These are phyloP conservation scores for Cosmia trapezina DNA, from an alignment of 2,888 invertebrate genomes.

Conservation along the genomic window DNA sequence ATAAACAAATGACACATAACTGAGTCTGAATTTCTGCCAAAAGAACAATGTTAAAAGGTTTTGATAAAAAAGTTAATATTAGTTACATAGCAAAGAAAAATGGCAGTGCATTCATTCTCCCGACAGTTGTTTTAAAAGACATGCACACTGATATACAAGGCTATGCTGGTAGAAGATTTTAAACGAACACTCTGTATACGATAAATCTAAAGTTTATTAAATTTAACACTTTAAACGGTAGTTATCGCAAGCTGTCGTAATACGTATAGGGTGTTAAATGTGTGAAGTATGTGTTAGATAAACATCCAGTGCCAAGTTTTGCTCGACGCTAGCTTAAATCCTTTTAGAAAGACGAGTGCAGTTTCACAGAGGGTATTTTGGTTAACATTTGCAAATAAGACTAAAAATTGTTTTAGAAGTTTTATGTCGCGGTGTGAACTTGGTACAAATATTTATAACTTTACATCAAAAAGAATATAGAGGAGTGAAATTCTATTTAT, in stretches of 20 bases:
- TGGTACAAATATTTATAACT: neutral
- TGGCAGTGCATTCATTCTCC: neutral
- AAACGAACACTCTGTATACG: neutral
- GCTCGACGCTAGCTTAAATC: constrained; percentile 7
- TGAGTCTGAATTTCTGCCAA: neutral
- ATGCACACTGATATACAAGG: neutral
- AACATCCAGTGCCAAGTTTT: constrained; percentile 20
- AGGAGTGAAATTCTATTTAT: neutral
- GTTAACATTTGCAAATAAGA: constrained; percentile 14
- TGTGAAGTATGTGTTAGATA: constrained; percentile 28
- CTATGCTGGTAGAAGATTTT: neutral
- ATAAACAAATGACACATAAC: neutral
- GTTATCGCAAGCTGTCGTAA: constrained; percentile 38
- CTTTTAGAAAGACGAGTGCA: constrained; percentile 17
- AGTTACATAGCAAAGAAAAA: neutral
- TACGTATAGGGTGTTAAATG: constrained; percentile 20
- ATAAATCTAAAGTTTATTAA: constrained; percentile 27
- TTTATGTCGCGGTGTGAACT: constrained; percentile 7
- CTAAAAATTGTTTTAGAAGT: neutral
- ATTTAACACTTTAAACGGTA: constrained; percentile 1
- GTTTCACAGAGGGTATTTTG: constrained; percentile 5
- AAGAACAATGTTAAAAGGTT: too few species aligned
- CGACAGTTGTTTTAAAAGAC: neutral
- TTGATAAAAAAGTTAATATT: neutral
- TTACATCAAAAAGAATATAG: neutral